These are phyloP conservation scores for Parotocinclus haroldoi DNA, from an alignment of 2,797 vertebrate species.

Conservation along the genomic window DNA sequence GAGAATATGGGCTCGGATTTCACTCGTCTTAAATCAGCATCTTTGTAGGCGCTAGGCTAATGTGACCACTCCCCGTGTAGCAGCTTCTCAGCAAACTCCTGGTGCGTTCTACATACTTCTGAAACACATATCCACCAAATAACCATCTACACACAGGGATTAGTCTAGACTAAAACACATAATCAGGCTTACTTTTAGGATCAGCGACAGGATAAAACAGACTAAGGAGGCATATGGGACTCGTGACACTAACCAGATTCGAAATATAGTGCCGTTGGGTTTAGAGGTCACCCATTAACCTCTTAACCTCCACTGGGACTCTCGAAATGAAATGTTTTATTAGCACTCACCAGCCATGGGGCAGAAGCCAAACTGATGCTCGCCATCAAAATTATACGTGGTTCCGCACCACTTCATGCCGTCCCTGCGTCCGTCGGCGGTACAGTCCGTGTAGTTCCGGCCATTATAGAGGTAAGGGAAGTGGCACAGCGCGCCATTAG, in stretches of 20 bases:
- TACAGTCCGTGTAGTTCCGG: conserved; percentile 93
- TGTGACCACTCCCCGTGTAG: too few species aligned
- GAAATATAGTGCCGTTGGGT: not conserved
- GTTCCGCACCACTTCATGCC: conserved; percentile 99
- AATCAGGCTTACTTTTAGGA: not conserved
- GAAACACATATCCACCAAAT: not conserved
- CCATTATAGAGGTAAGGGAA: conserved; percentile 96
- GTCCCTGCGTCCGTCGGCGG: conserved; percentile 88
- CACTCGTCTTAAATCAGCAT: too few species aligned
- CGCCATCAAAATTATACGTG: conserved; percentile 84
- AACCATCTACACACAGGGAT: not conserved
- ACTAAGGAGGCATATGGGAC: not conserved
- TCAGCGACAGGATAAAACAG: not conserved
- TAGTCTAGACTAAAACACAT: not conserved
- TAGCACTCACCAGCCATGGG: conserved; percentile 90
- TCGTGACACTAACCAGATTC: not conserved
- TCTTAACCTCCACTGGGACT: conserved; percentile 3
- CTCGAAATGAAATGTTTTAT: not conserved
- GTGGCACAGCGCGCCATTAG: conserved; percentile 91
- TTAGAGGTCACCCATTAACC: not conserved
- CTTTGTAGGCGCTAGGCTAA: too few species aligned
- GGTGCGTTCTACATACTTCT: not conserved
- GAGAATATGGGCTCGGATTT: too few species aligned
- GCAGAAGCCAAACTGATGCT: conserved; percentile 96
- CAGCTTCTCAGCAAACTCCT: too few species aligned